Conservation (phyloP, 2,888 invertebrate genomes). For the Horisme vitalbata region DNA sequence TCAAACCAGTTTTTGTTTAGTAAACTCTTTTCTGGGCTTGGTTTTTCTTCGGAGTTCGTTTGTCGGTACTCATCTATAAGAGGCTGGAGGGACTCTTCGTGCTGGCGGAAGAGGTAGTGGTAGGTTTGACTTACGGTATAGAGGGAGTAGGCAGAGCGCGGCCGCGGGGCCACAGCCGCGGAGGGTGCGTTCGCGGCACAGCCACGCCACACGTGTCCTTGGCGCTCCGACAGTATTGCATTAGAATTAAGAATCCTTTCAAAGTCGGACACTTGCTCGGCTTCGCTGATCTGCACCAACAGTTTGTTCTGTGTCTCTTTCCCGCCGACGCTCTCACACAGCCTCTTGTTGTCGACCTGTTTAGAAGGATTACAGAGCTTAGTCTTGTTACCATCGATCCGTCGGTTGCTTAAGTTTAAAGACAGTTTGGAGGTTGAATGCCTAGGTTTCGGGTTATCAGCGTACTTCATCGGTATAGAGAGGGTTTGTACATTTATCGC, state of each 20-base stretch:
- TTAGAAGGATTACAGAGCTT: constrained; percentile 67
- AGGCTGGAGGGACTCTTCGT: constrained; percentile 73
- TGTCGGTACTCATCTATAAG: constrained; percentile 67
- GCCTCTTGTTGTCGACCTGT: constrained; percentile 77
- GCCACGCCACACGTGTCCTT: constrained; percentile 70
- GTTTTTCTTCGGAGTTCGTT: constrained; percentile 45
- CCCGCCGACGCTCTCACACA: constrained; percentile 64
- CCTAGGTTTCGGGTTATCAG: constrained; percentile 54
- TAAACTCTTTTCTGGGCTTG: constrained; percentile 49
- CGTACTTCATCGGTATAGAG: constrained; percentile 73
- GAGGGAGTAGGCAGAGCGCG: constrained; percentile 71
- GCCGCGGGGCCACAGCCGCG: constrained; percentile 61
- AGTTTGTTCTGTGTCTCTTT: constrained; percentile 78
- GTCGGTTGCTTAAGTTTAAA: constrained; percentile 42
- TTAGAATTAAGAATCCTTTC: constrained; percentile 85
- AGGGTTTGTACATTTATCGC: constrained; percentile 67
- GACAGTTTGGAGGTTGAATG: constrained; percentile 64
- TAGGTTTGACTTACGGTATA: constrained; percentile 71
- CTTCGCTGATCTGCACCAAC: constrained; percentile 83
- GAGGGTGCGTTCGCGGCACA: constrained; percentile 55
- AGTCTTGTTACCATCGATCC: constrained; percentile 63
- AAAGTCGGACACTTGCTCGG: constrained; percentile 84
- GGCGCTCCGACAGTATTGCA: constrained; percentile 76
- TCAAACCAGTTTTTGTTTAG: constrained; percentile 65
- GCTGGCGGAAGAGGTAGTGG: constrained; percentile 70